Base-by-base conservation (phyloP, 2,113 vertebrate genomes). In the Dicentrarchus labrax region DNA sequence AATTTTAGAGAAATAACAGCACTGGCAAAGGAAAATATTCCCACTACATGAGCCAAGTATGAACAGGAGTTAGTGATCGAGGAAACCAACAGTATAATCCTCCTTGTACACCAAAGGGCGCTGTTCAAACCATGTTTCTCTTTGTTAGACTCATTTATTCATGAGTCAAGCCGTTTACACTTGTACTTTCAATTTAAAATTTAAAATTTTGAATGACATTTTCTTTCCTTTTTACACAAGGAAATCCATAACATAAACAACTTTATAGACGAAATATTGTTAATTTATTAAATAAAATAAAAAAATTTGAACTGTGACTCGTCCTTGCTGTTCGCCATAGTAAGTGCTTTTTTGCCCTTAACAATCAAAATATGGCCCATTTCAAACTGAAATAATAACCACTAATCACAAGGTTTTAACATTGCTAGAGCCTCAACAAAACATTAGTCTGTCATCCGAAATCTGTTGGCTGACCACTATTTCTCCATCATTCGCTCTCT, bases 401-500 rank as follows among this genome's bases (percentile, higher is more conserved):
- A 30, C 30, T 3, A 30, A 30, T 30, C 19, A 78, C 36, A 9
- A 45, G 17, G 65, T 60, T 61, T 66, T 10, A 72, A 45, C 43
- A 68, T 50, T 21, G 21, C 47, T 5, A 11, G 10, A 19, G 9
- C 12, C 8, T 41, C 41, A 67, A 73, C 47, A 74, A 24, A 79
- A 76, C 59, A 80, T 59, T 51, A 30, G 54, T 72, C 54, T 51
- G 41, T 56, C 67, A n/a, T 38, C 70, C 56, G 39, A 80, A 86
- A 59, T 64, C 9, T 66, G 16, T 62, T 47, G 16, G 36, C 43
- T 72, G 65, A 64, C 50, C 47, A 67, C 74, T 76, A 62, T 76
- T 76, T 92, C 69, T 71, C 65, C 72, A 59, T 81, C 57, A n/a
- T 86, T 75, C 81, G 41, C 78, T 80, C 41, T 72, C 53, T 16